Evolutionary conservation across 2,888 invertebrate species (phyloP).

Genomic region (Agriopis leucophaearia): DNA sequence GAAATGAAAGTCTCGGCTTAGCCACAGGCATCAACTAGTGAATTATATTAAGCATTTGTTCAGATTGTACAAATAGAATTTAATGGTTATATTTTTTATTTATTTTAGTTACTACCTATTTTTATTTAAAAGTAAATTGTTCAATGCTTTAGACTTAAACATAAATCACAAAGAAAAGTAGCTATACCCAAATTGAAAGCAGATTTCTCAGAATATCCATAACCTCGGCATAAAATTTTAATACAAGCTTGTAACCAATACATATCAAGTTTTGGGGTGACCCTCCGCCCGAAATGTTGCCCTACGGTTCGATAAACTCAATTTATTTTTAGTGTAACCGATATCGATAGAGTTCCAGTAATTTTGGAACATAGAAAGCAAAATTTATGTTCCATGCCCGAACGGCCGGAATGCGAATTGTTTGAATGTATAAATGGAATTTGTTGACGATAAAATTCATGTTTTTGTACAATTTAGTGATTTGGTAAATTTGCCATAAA

Average conservation of each 20-base stretch:
- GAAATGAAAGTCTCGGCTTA: no score
- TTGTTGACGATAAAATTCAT: conserved; percentile 17
- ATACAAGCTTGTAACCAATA: conserved; percentile 42
- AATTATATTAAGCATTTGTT: no score
- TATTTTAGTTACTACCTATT: background rate
- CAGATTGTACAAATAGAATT: no score
- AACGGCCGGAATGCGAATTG: conserved; percentile 28
- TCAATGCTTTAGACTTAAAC: background rate
- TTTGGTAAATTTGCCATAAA: background rate
- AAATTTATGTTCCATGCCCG: conserved; percentile 36
- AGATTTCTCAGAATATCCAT: conserved; percentile 11
- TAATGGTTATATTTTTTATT: no score
- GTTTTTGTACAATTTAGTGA: conserved; percentile 13
- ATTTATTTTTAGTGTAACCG: conserved; percentile 45
- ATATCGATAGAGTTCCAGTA: conserved; percentile 41
- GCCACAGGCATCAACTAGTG: no score
- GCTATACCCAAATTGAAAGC: conserved; percentile 15
- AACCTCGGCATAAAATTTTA: conserved; percentile 42
- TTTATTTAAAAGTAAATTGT: background rate
- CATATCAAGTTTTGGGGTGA: conserved; percentile 45
- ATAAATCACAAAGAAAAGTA: conserved; percentile 9
- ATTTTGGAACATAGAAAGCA: conserved; percentile 42
- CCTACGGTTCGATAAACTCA: conserved; percentile 46
- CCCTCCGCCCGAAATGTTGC: conserved; percentile 42
- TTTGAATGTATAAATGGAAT: conserved; percentile 20